phyloP scores from a whole-genome alignment of 2,888 invertebrate genomes.

The Melolontha melolontha region DNA sequence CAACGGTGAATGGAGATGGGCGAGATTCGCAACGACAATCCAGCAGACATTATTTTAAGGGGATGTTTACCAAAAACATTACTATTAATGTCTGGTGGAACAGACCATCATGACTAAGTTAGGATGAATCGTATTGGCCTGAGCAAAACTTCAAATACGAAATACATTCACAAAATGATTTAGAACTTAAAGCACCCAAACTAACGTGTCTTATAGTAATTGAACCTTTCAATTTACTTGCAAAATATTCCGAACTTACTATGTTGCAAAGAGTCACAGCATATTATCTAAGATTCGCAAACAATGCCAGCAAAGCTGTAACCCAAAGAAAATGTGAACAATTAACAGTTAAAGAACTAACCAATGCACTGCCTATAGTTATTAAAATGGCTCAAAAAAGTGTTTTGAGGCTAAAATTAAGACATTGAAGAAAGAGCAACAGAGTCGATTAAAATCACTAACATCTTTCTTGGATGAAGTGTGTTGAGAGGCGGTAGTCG shows the following conservation, averaged over 20 bases:
- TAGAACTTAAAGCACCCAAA: no score
- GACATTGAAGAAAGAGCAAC: no score
- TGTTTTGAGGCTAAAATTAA: slow-evolving; percentile 11
- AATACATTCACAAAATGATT: no score
- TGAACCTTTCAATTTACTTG: slow-evolving; percentile 6
- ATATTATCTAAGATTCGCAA: slow-evolving; percentile 4
- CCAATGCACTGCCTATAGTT: background rate
- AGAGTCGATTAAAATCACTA: slow-evolving; percentile 30
- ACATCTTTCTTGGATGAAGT: slow-evolving; percentile 48
- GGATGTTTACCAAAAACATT: slow-evolving; percentile 43
- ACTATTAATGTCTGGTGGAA: no score
- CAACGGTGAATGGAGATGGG: slow-evolving; percentile 41
- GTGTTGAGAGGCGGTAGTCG: slow-evolving; percentile 44
- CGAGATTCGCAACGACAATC: slow-evolving; percentile 50
- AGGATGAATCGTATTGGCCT: no score
- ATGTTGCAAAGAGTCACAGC: slow-evolving; percentile 28
- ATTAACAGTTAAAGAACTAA: slow-evolving; percentile 13
- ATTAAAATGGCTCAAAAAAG: slow-evolving; percentile 4
- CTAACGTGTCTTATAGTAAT: no score
- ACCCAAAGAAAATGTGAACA: background rate
- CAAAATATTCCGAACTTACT: slow-evolving; percentile 19
- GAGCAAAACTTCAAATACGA: no score
- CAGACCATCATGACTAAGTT: no score
- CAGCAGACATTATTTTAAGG: slow-evolving; percentile 53
- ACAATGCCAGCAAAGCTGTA: background rate